A percentile compares a stretch with the other conserved stretches of the same genome.
Conservation (phyloP, 2,797 vertebrate species). For the Chrysolophus pictus region DNA sequence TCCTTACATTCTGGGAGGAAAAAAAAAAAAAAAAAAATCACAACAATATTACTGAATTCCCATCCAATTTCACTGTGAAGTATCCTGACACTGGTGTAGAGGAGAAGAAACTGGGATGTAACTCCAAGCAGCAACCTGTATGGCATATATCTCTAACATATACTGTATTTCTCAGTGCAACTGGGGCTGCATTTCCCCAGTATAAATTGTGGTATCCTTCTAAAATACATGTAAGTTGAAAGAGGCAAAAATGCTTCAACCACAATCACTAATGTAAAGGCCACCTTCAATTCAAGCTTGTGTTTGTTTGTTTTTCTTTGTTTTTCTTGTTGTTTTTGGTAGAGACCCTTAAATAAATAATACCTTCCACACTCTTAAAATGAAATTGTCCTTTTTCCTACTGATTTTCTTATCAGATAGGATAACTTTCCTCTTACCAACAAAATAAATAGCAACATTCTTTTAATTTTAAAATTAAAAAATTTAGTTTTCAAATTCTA, state of each 20-base stretch:
- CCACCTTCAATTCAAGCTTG: background rate
- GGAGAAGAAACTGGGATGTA: background rate
- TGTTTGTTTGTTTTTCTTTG: background rate
- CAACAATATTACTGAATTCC: background rate
- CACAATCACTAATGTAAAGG: background rate
- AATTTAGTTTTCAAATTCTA: conserved; percentile 3
- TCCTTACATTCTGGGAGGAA: background rate
- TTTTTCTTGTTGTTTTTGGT: background rate
- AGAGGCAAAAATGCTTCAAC: background rate
- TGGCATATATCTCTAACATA: background rate
- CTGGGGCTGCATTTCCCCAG: background rate
- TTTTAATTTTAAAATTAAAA: background rate
- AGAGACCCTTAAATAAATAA: background rate
- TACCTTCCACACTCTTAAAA: background rate
- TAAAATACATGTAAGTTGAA: background rate
- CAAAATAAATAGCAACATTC: background rate
- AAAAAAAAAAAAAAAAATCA: background rate
- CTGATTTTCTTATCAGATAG: background rate
- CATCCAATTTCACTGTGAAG: background rate
- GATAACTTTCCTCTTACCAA: background rate
- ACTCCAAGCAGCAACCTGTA: background rate
- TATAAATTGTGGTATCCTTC: background rate
- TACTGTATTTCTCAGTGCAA: background rate
- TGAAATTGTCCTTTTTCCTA: background rate
- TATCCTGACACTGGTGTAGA: background rate